A percentile compares a stretch with the other conserved stretches of the same genome.
Evolutionary conservation across 2,113 vertebrate species (phyloP).

Genomic region (Epinephelus fuscoguttatus): DNA sequence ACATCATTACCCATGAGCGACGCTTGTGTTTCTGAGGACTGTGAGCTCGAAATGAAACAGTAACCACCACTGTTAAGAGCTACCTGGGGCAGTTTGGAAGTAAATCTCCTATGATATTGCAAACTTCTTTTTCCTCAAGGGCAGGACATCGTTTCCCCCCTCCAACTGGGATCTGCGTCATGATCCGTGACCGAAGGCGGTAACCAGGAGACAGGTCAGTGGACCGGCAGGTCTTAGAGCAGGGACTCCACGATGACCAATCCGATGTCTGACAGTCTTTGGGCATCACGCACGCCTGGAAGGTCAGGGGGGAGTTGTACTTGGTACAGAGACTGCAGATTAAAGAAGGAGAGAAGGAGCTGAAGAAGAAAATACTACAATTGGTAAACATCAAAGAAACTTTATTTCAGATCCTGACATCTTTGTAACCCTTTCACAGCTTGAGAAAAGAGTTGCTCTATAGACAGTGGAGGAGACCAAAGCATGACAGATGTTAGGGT

Average conservation of each 20-base stretch:
- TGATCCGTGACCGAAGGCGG: slow-evolving; percentile 85
- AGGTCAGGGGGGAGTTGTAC: slow-evolving; percentile 86
- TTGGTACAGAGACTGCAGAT: slow-evolving; percentile 88
- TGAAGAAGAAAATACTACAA: slow-evolving; percentile 7
- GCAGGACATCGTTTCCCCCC: slow-evolving; percentile 86
- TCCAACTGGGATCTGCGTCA: slow-evolving; percentile 85
- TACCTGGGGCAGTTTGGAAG: slow-evolving; percentile 94
- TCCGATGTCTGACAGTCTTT: slow-evolving; percentile 89
- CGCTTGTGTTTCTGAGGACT: slow-evolving; percentile 1
- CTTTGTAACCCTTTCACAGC: not conserved
- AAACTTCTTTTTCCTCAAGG: slow-evolving; percentile 92
- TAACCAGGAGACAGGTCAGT: slow-evolving; percentile 86
- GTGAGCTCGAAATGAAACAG: not conserved
- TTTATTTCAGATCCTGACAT: not conserved
- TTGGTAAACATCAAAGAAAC: not conserved
- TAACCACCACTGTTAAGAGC: not conserved
- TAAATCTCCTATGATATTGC: slow-evolving; percentile 84
- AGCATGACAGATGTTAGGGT: slow-evolving; percentile 1
- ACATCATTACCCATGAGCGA: not conserved
- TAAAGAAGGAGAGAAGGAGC: not conserved
- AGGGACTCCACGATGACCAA: slow-evolving; percentile 93
- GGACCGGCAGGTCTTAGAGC: slow-evolving; percentile 89
- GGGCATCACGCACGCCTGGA: slow-evolving; percentile 89
- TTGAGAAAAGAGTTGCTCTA: not conserved
- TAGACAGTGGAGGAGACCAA: not conserved